Conservation (phyloP, 2,113 vertebrate genomes). For the Leuciscus idus region DNA sequence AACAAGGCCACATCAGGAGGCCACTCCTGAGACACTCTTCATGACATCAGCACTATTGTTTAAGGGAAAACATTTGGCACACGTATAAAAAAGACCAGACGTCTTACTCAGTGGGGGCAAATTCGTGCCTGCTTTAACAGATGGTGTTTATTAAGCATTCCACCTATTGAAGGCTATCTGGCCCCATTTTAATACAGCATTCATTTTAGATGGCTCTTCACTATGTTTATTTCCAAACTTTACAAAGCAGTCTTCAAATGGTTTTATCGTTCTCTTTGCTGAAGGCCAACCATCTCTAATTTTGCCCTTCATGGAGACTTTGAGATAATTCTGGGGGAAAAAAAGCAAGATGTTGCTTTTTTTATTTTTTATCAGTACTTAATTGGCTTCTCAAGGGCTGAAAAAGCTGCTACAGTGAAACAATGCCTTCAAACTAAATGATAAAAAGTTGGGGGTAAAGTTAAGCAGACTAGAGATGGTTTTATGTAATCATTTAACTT, state of each 20-base stretch:
- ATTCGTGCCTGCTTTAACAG: slow-evolving; percentile 73
- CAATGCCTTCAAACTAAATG: not conserved
- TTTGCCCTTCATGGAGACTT: slow-evolving; percentile 22
- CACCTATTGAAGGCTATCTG: slow-evolving; percentile 46
- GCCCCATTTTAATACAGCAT: slow-evolving; percentile 28
- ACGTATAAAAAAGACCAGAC: slow-evolving; percentile 69
- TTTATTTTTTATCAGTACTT: slow-evolving; percentile 21
- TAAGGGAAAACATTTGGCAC: slow-evolving; percentile 60
- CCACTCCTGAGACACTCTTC: not conserved
- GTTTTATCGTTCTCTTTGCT: slow-evolving; percentile 10
- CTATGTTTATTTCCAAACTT: not conserved
- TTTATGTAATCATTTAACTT: not conserved
- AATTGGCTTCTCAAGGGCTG: slow-evolving; percentile 17
- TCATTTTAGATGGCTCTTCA: slow-evolving; percentile 9
- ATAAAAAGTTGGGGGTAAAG: not conserved
- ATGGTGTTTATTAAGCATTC: slow-evolving; percentile 77
- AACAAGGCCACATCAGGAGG: slow-evolving; percentile 44
- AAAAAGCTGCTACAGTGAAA: not conserved
- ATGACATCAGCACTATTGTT: slow-evolving; percentile 49
- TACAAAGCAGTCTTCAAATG: not conserved
- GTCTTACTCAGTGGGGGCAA: slow-evolving; percentile 68
- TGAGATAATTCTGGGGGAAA: not conserved
- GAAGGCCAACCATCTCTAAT: slow-evolving; percentile 31
- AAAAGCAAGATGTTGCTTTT: not conserved
- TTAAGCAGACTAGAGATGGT: not conserved